Evolutionary conservation across 2,113 vertebrate genomes (phyloP).

Genomic region (Xyrauchen texanus): DNA sequence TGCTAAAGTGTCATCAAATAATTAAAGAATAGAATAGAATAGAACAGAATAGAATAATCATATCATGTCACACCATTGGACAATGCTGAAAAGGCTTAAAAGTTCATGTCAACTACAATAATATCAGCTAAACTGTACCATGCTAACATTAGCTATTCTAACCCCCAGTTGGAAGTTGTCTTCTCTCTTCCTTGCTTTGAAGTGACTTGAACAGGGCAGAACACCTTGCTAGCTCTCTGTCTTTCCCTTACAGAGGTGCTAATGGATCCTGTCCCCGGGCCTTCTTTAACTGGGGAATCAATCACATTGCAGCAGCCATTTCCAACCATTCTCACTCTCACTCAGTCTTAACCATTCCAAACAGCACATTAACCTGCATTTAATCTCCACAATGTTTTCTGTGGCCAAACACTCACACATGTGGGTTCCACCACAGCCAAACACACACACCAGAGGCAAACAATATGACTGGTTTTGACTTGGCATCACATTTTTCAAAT

Average conservation of each 20-base stretch:
- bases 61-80: no score
- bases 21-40: no score
- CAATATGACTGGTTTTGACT: background rate
- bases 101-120: no score
- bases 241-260: constrained; percentile 50
- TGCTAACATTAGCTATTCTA: no score
- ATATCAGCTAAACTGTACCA: no score
- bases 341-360: constrained; percentile 53
- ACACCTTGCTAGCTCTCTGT: constrained; percentile 31
- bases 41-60: no score
- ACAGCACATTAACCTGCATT: constrained; percentile 58
- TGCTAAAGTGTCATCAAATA: no score
- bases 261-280: constrained; percentile 55
- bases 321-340: constrained; percentile 51
- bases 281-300: constrained; percentile 60
- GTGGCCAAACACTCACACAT: constrained; percentile 39
- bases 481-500: background rate
- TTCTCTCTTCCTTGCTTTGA: background rate
- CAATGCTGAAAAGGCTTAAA: no score
- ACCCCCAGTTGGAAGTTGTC: no score
- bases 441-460: constrained; percentile 38
- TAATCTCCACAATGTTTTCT: constrained; percentile 53
- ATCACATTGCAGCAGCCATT: constrained; percentile 53
- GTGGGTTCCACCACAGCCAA: constrained; percentile 16
- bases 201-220: constrained; percentile 15